Evolutionary conservation across 2,113 vertebrate genomes (phyloP), one percentile per base, ranked within the genome.

Genomic region (Sminthopsis crassicaudata): DNA sequence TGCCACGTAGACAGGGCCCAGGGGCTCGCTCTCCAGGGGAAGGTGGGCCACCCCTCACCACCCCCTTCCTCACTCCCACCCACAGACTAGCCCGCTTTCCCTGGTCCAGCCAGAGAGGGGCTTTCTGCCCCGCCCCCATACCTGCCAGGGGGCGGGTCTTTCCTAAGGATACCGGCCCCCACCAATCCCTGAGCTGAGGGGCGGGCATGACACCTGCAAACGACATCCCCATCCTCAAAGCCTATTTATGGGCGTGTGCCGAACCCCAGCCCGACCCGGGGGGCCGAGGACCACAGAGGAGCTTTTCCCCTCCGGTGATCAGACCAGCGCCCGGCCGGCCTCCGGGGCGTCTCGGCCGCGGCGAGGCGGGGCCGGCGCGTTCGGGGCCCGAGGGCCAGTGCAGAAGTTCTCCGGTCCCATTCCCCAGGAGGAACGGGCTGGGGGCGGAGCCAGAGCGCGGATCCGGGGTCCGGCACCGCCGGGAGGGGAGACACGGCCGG

Each of bases 81-180:
- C 27, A 5, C 25, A 7, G 53, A 27, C 46, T 2, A 5, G 53
- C 91, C 0, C 42, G 55, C 14, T 10, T 24, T 30, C 46, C 22
- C 57, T 22, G 26, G 26, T 22, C 92, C 55, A 25, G 5, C 92
- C 36, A 24, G 48, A 84, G 11, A 46, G 1, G 50, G 48, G 57
- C 89, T 46, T 8, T 26, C 48, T 19, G 0, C 91, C 36, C 42
- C 6, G 0, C 50, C 92, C 90, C 96, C 97, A 96, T 97, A 84
- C 76, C 97, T 84, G 90, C 96, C 90, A 94, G 97, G 95, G 96
- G 96, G 96, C 94, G 57, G 96, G 95, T 42, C 51, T 96, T 96
- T 96, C 93, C 30, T 90, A 76, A 53, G 90, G 48, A 92, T 92
- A 52, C 30, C 53, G n/a, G 42, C 55, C 67, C 90, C 92, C 84